phyloP scores from a whole-genome alignment of 1,140 invertebrate species.

The Leguminivora glycinivorella region DNA sequence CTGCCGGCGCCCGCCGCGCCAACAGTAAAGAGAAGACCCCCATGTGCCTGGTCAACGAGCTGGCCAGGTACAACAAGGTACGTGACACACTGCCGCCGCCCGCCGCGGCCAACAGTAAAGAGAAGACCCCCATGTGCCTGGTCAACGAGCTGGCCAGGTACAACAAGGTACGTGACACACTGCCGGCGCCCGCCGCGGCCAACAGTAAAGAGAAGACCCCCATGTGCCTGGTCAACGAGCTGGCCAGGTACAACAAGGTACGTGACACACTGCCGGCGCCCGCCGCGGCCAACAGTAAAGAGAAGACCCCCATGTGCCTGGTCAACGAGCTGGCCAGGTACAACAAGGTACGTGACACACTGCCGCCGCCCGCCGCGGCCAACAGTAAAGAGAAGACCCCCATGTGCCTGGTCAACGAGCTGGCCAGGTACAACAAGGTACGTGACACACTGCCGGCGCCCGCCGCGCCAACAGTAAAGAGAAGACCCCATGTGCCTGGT shows the following conservation, averaged over 20 bases:
- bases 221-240: slow-evolving; percentile 98
- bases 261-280: slow-evolving; percentile 46
- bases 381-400: slow-evolving; percentile 98
- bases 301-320: slow-evolving; percentile 99
- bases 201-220: slow-evolving; percentile 98
- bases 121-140: slow-evolving; percentile 99
- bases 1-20: slow-evolving; percentile 75
- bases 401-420: slow-evolving; percentile 98
- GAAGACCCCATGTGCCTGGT: slow-evolving; percentile 99
- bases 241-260: slow-evolving; percentile 97
- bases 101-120: slow-evolving; percentile 88
- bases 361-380: slow-evolving; percentile 77
- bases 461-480: slow-evolving; percentile 89
- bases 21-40: slow-evolving; percentile 98
- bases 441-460: slow-evolving; percentile 46
- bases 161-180: slow-evolving; percentile 88
- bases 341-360: slow-evolving; percentile 88
- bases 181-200: slow-evolving; percentile 77
- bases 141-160: slow-evolving; percentile 98
- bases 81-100: slow-evolving; percentile 46
- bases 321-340: slow-evolving; percentile 98
- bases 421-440: slow-evolving; percentile 97
- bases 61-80: slow-evolving; percentile 97
- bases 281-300: slow-evolving; percentile 88
- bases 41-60: slow-evolving; percentile 98